Percentiles rank a stretch among this genome's conserved stretches.
Conservation (phyloP, 2,888 invertebrate species). For the Phengaris alcon region DNA sequence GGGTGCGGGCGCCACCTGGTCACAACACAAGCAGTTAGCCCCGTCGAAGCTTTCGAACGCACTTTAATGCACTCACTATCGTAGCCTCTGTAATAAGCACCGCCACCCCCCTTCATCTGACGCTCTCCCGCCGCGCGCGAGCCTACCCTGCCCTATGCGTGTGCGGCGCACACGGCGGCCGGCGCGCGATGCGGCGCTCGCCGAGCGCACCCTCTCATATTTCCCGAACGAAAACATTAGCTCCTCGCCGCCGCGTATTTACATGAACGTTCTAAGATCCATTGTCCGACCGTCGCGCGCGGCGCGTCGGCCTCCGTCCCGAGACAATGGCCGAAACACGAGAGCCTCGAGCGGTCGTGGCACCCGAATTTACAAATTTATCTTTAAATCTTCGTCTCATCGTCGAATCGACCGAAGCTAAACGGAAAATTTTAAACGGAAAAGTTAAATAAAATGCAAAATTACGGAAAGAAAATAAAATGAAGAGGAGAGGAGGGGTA, state of each 20-base stretch:
- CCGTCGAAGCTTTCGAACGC: constrained; percentile 72
- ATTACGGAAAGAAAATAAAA: constrained; percentile 42
- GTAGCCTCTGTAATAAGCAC: constrained; percentile 75
- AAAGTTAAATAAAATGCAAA: constrained; percentile 42
- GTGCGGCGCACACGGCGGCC: constrained; percentile 36
- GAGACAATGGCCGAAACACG: constrained; percentile 68
- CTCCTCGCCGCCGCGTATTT: constrained; percentile 65
- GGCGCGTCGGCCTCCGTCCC: constrained; percentile 61
- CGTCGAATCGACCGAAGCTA: constrained; percentile 30
- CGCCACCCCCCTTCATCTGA: constrained; percentile 74
- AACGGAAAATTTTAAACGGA: constrained; percentile 42
- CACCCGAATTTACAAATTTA: constrained; percentile 35
- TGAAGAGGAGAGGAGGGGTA: constrained; percentile 61
- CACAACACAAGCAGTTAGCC: constrained; percentile 79
- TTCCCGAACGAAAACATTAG: constrained; percentile 67
- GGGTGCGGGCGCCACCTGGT: constrained; percentile 86
- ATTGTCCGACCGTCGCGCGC: constrained; percentile 69
- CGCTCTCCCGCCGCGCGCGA: constrained; percentile 67
- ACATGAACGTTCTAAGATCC: constrained; percentile 67
- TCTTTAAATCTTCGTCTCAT: constrained; percentile 35
- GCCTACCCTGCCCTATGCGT: constrained; percentile 55
- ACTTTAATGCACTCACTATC: constrained; percentile 78
- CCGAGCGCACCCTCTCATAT: constrained; percentile 53
- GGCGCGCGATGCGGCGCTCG: constrained; percentile 50
- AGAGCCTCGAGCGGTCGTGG: constrained; percentile 2